Evolutionary conservation across 2,888 invertebrate genomes (phyloP), one percentile per base, ranked within the genome.

Genomic region (Sarcophaga rosellei): DNA sequence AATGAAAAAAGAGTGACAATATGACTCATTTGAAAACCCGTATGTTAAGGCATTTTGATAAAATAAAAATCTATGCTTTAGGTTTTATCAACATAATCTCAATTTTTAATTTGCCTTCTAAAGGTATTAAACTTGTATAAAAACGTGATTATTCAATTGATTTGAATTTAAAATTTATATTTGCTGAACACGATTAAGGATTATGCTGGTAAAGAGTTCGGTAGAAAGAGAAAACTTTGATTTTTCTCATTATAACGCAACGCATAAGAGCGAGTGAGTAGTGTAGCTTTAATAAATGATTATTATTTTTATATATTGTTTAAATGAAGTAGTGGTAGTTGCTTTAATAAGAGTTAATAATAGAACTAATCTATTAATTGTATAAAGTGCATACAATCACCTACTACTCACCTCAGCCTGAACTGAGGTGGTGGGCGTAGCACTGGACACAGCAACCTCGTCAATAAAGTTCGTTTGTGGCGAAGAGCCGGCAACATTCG

Each of bases 381-480:
- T 68, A 69, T 74, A 57, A 62, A 82, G 74, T 57, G 69, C 62
- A 73, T 80, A 84, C 74, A 85, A 88, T 88, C 88, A 88, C 83
- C 86, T 86, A 87, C 88, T 87, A 81, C 86, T 86, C 88, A 83
- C 87, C 82, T 88, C 88, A 81, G 88, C 78, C 61, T 85, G 81
- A 80, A 86, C 81, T 82, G 88, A 79, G 66, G 86, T 81, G 80
- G 85, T 69, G 76, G 89, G 79, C 72, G 90, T 90, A 85, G 90
- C 93, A 90, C 91, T 92, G 53, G 92, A 91, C 77, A 92, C 90
- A 81, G 90, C 90, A 81, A 90, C 90, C 87, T 92, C 92, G 74
- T 92, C 93, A 73, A 87, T 79, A 78, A 81, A 86, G 79, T 85
- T 87, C n/a, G 87, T 85, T 80, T 83, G 83, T 79, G 87, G 87